Base-by-base conservation (phyloP, 2,797 vertebrate genomes). In the Schizopygopsis malacanthus region DNA sequence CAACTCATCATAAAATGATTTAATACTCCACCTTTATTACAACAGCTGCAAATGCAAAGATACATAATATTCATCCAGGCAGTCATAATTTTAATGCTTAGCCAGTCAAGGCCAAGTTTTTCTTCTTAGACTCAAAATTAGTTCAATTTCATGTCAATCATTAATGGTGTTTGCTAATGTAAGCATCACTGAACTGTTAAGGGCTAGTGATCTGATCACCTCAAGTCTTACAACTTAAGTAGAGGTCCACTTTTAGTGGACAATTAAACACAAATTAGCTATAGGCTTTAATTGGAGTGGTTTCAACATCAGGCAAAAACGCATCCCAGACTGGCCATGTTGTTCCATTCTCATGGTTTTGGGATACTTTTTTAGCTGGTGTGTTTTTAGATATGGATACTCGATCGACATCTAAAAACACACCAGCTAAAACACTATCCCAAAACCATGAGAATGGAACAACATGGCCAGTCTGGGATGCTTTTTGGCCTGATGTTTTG, bases 61-160 rank as follows among this genome's bases (percentile, higher is more conserved):
- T 16, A 82, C 18, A 6, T 20, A 18, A 73, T 63, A 61, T 50
- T 75, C 45, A 28, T 39, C 25, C 25, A 25, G 25, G 7, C 56
- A 83, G 41, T 59, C 11, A 37, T 37, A 10, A 2, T 41, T 72
- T 72, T 43, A 6, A 45, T 47, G 69, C 54, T 33, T 15, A 45
- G 65, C 39, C 33, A 82, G 81, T 9, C 13, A 37, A 41, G 61
- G 56, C 43, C 43, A 84, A 2, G 3, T 77, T 43, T 67, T 72
- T 39, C 33, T 73, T 41, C 28, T 33, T 41, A 33, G 11, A 25
- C 20, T 52, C 72, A 8, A 22, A 84, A 63, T 75, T 61, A 54
- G 59, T n/a, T 67, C 20, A 83, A 67, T 52, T 63, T 7, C 28
- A 45, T 83, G 71, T 65, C 25, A 83, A 1, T 63, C 28, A 50